phyloP scores from a whole-genome alignment of 1,140 invertebrate genomes.

The Hycleus phaleratus region DNA sequence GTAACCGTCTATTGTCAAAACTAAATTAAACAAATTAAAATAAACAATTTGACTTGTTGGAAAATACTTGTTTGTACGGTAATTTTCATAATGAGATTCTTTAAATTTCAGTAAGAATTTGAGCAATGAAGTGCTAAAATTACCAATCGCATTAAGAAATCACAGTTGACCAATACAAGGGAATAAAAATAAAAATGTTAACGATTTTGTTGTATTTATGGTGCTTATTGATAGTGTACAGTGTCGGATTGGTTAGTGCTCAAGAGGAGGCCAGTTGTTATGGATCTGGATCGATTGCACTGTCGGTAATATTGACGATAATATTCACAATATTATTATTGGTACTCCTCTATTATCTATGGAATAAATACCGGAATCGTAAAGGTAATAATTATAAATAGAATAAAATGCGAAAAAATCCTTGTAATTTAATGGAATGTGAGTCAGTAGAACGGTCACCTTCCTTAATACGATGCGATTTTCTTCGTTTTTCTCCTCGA shows the following conservation, averaged over 20 bases:
- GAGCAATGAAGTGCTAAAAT: background rate
- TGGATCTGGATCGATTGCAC: conserved; percentile 19
- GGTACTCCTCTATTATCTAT: conserved; percentile 5
- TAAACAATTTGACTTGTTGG: too few species aligned
- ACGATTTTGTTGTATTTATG: background rate
- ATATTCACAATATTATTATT: conserved; percentile 11
- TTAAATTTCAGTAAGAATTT: background rate
- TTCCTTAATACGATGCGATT: background rate
- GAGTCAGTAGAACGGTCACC: conserved; percentile 10
- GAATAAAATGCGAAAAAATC: background rate
- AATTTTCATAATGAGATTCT: too few species aligned
- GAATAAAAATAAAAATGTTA: background rate
- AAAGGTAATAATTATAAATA: conserved; percentile 16
- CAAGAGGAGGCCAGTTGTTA: conserved; percentile 11
- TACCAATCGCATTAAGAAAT: background rate
- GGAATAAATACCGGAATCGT: conserved; percentile 15
- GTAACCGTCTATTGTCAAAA: too few species aligned
- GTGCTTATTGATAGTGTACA: background rate
- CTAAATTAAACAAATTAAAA: too few species aligned
- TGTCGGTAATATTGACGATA: conserved; percentile 17
- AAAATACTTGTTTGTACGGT: too few species aligned
- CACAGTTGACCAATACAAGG: too few species aligned
- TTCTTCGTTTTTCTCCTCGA: background rate
- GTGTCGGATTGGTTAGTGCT: background rate
- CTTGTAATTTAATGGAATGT: conserved; percentile 3